Base-by-base conservation (phyloP, 2,113 vertebrate species). In the Hydrochoerus hydrochaeris region DNA sequence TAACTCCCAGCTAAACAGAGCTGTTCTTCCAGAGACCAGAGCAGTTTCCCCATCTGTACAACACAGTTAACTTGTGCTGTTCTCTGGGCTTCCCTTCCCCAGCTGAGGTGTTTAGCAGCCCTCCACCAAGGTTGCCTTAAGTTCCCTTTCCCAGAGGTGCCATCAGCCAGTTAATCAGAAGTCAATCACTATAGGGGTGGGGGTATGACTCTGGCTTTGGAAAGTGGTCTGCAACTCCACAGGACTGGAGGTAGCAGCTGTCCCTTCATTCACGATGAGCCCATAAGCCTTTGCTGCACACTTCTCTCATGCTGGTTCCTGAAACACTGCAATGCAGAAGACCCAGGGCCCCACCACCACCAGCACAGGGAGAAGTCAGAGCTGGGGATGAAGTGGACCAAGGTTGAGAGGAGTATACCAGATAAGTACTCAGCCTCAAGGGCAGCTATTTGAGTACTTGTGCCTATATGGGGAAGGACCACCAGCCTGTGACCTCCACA, bases 21-120 rank as follows among this genome's bases (percentile, higher is more conserved):
- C 78, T 93, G n/a, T 69, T 95, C 54, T 73, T 93, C 41, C 65
- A 58, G 81, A 89, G 71, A 80, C 80, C 5, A 93, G 60, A 75
- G 38, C 30, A 49, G 9, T 82, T 58, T 77, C 30, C 62, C 41
- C 41, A 94, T 38, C 85, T 78, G 63, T 49, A 52, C 41, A 89
- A 62, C 41, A 92, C 7, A 38, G 10, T 35, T 44, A 54, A 46
- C 4, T 26, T 88, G 24, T 78, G 52, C 82, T 73, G 58, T 89
- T 82, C 84, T 85, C 28, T 52, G 30, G 32, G 30, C 7, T 38
- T 93, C 60, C 52, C 52, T 85, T 95, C 38, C 57, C 22, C 38
- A 60, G 22, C 1, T 24, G 80, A 95, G 22, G 32, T 65, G 22
- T 75, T 49, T 22, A 71, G 60, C 16, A 77, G 5, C 38, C 58